These are phyloP conservation scores for Pseudanteris insignis DNA, from an alignment of 2,888 invertebrate genomes.

Conservation along the genomic window DNA sequence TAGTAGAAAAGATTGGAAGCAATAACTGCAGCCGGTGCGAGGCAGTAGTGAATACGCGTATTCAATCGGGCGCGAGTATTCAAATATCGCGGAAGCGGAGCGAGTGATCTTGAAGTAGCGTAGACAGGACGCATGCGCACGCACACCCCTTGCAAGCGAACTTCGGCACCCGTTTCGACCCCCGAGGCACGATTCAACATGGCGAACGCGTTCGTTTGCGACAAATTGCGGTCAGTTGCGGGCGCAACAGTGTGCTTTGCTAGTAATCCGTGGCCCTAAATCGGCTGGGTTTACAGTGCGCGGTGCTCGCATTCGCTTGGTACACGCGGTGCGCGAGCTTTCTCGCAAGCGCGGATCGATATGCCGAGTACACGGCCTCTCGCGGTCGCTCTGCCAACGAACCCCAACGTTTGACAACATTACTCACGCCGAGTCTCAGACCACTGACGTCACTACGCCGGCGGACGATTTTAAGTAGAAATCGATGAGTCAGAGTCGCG, in stretches of 20 bases:
- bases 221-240: slow-evolving; percentile 4
- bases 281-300: background rate
- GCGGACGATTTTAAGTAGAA: no score
- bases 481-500: no score
- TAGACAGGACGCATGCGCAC: background rate
- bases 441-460: no score
- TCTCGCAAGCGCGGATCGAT: slow-evolving; percentile 13
- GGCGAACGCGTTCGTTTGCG: slow-evolving; percentile 9
- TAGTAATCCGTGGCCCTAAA: slow-evolving; percentile 5
- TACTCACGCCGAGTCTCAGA: no score
- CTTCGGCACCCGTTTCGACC: slow-evolving; percentile 7
- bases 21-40: slow-evolving; percentile 10
- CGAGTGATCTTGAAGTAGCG: background rate
- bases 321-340: background rate
- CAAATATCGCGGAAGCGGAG: slow-evolving; percentile 7
- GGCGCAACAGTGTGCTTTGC: slow-evolving; percentile 2
- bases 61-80: slow-evolving; percentile 38
- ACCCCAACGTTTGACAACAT: background rate
- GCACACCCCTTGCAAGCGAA: no score
- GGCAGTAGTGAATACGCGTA: slow-evolving; percentile 26
- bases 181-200: slow-evolving; percentile 20
- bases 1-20: slow-evolving; percentile 15
- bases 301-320: no score
- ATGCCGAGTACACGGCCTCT: slow-evolving; percentile 16
- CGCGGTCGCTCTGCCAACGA: slow-evolving; percentile 12